phyloP scores from a whole-genome alignment of 2,797 vertebrate species.

The Oryzias dopingdopingensis region DNA sequence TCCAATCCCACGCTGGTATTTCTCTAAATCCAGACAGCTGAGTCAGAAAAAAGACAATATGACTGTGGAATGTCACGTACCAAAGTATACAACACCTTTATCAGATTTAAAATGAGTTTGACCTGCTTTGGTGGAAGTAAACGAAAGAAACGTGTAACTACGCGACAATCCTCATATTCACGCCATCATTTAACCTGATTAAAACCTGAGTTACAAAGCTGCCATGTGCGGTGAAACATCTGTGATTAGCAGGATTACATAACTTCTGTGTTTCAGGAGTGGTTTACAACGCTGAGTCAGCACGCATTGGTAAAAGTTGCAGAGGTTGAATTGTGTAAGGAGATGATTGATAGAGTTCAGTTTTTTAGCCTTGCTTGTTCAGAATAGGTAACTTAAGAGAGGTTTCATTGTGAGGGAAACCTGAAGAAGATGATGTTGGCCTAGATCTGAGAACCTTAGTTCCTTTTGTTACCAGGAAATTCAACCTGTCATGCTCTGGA shows the following conservation, averaged over 20 bases:
- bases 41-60: slow-evolving; percentile 5
- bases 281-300: slow-evolving; percentile 65
- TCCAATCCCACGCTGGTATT: too few relatives aligned
- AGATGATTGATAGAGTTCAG: slow-evolving; percentile 26
- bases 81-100: not conserved
- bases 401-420: slow-evolving; percentile 3
- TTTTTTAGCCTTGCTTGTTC: slow-evolving; percentile 29
- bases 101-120: too few relatives aligned
- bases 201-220: slow-evolving; percentile 38
- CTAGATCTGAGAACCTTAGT: not conserved
- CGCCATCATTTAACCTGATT: slow-evolving; percentile 32
- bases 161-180: slow-evolving; percentile 26
- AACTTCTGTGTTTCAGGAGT: slow-evolving; percentile 50
- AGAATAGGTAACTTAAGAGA: slow-evolving; percentile 2
- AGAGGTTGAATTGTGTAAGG: slow-evolving; percentile 38
- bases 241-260: slow-evolving; percentile 45
- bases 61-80: slow-evolving; percentile 42
- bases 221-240: slow-evolving; percentile 29
- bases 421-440: not conserved
- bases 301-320: slow-evolving; percentile 20
- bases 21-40: not conserved
- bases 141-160: slow-evolving; percentile 22
- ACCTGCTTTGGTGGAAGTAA: too few relatives aligned
- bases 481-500: not conserved
- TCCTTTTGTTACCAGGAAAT: slow-evolving; percentile 2